These are phyloP conservation scores for Xiphophorus couchianus DNA, from an alignment of 2,113 vertebrate genomes.

Conservation along the genomic window DNA sequence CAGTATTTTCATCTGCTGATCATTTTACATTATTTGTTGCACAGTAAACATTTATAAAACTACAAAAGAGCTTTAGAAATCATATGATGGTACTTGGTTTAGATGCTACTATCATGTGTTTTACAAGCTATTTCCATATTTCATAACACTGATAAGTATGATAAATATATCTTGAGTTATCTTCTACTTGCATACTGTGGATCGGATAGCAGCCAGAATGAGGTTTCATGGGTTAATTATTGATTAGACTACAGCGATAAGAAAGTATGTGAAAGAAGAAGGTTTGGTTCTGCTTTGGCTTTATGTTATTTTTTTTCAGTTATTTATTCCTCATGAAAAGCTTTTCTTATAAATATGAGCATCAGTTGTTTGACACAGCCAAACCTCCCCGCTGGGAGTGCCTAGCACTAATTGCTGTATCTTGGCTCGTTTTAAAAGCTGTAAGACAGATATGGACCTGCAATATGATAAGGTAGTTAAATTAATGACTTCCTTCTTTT, in stretches of 20 bases:
- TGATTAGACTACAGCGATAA: constrained; percentile 47
- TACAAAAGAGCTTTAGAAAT: not conserved
- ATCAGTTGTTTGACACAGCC: not conserved
- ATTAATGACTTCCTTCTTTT: constrained; percentile 55
- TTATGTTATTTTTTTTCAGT: not conserved
- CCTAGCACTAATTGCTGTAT: constrained; percentile 15
- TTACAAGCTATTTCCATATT: not conserved
- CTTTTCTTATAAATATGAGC: not conserved
- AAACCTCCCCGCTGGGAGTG: not conserved
- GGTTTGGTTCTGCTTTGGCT: not conserved
- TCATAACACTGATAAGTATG: not conserved
- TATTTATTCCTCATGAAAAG: not conserved
- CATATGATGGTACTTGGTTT: not conserved
- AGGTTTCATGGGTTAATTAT: constrained; percentile 58
- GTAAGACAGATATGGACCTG: constrained; percentile 29
- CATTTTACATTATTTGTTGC: not conserved
- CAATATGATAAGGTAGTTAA: constrained; percentile 50
- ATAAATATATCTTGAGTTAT: not conserved
- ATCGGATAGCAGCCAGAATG: not conserved
- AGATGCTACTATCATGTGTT: not conserved
- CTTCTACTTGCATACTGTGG: not conserved
- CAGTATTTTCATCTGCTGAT: not conserved
- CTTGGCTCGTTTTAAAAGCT: constrained; percentile 34
- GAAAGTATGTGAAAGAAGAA: constrained; percentile 22
- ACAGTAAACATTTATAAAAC: not conserved